phyloP scores from a whole-genome alignment of 2,797 vertebrate species.

The Betta splendens region DNA sequence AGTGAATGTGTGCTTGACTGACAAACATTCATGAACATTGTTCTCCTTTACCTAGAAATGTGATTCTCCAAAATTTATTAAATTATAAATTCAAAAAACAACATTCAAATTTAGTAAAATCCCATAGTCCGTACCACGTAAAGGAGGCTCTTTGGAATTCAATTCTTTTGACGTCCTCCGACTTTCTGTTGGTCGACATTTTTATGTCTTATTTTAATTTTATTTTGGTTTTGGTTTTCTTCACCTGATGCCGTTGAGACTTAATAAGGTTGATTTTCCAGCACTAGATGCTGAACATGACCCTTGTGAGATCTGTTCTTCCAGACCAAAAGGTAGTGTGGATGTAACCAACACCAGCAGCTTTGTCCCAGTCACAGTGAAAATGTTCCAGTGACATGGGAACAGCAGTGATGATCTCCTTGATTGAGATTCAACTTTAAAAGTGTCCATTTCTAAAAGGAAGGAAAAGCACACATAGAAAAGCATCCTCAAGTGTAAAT shows the following conservation, averaged over 20 bases:
- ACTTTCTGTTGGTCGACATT: no score
- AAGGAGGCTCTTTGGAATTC: no score
- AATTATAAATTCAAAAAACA: no score
- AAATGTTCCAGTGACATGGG: not conserved
- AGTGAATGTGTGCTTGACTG: no score
- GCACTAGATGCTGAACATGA: not conserved
- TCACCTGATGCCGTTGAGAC: not conserved
- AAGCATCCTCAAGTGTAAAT: conserved; percentile 72
- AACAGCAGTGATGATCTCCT: not conserved
- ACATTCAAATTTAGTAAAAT: no score
- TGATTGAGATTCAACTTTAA: conserved; percentile 19
- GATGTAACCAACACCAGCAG: not conserved
- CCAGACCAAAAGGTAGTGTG: not conserved
- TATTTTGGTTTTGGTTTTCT: no score
- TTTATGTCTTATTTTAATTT: no score
- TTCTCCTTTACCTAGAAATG: no score
- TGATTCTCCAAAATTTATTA: no score
- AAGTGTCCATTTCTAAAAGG: conserved; percentile 64
- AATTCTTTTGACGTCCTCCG: no score
- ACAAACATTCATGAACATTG: no score
- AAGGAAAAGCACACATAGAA: conserved; percentile 60
- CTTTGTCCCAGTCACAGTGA: not conserved
- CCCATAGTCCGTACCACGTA: no score
- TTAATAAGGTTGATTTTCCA: conserved; percentile 1
- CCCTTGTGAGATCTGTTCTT: not conserved